Base-by-base conservation (phyloP, 53 echinoderm and acorn worm species). In the Henricia sp. region DNA sequence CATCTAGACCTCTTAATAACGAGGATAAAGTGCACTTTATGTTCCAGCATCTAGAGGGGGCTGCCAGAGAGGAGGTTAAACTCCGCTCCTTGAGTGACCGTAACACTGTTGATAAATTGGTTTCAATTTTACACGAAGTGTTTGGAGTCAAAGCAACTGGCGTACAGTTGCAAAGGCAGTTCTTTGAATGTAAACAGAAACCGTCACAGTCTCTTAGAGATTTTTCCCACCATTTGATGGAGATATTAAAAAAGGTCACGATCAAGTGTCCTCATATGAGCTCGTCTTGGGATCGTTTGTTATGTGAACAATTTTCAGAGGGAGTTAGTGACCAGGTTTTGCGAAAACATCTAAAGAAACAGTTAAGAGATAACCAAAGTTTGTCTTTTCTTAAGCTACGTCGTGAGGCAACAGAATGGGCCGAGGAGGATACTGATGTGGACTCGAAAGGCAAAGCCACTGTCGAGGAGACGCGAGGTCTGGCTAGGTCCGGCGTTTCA, bases 21-120 rank as follows among this genome's bases (percentile, higher is more conserved):
- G 73, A 73, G 37, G 73, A 73, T 73, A 73, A 73, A 35, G 73
- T 73, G 16, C 73, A 73, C 37, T 53, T 73, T 37, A 73, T 73
- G 73, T 73, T 73, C 37, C 54, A 73, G 37, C 73, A 73, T 36
- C 21, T 73, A 34, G 73, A 73, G 36, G 73, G 73, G 4, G 52
- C 54, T 36, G 73, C 73, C 12, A 73, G 73, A 23, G 72, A 71
- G 32, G 44, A 71, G 50, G 71, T 71, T 23, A 71, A 43, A 3
- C 50, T 71, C 3, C 46, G 71, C 23, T 51, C 71, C 27, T 1
- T 27, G 33, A 6, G 11, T 13, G 44, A 71, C 28, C 46, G 71
- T 50, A 71, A 50, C 29, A 50, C 71, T 29, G 71, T 71, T 27
- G 71, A 71, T 0, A 50, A 71, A 21, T 28, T 71, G 26, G 50